Percentiles rank a stretch among this genome's conserved stretches.
Evolutionary conservation across 2,797 vertebrate species (phyloP).

Genomic region (Cuculus canorus): DNA sequence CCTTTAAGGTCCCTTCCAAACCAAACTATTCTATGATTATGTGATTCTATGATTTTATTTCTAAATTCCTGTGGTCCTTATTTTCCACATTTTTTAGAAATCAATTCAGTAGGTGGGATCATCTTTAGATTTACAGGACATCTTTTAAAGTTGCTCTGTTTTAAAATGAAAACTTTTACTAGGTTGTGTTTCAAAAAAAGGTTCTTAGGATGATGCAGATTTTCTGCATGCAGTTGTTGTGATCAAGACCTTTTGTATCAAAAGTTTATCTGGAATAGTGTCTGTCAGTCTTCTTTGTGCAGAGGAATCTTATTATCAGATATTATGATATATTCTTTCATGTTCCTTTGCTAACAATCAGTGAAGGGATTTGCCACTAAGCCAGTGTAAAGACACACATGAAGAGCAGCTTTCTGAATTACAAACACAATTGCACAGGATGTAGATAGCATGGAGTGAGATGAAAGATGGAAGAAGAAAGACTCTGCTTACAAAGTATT

Average conservation of each 20-base stretch:
- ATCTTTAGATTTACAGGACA: neutral
- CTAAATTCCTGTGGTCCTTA: neutral
- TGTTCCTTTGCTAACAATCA: neutral
- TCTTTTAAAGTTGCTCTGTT: neutral
- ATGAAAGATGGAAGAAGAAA: neutral
- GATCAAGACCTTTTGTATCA: neutral
- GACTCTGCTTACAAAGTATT: neutral
- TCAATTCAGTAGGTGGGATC: neutral
- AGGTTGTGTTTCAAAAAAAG: neutral
- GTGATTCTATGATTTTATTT: too few relatives aligned
- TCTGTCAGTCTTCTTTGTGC: neutral
- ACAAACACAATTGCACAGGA: rapidly evolving
- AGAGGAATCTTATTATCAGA: neutral
- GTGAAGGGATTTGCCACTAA: neutral
- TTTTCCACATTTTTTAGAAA: neutral
- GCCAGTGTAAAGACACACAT: neutral
- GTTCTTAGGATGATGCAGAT: neutral
- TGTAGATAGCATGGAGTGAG: neutral
- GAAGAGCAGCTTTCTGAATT: neutral
- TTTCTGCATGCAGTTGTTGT: neutral
- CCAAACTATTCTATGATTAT: too few relatives aligned
- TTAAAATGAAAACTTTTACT: neutral
- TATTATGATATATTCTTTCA: neutral
- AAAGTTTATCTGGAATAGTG: neutral
- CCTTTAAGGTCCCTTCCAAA: too few relatives aligned